phyloP scores from a whole-genome alignment of 37 sponge, comb jelly and placozoan genomes.

The Oopsacas minuta region DNA sequence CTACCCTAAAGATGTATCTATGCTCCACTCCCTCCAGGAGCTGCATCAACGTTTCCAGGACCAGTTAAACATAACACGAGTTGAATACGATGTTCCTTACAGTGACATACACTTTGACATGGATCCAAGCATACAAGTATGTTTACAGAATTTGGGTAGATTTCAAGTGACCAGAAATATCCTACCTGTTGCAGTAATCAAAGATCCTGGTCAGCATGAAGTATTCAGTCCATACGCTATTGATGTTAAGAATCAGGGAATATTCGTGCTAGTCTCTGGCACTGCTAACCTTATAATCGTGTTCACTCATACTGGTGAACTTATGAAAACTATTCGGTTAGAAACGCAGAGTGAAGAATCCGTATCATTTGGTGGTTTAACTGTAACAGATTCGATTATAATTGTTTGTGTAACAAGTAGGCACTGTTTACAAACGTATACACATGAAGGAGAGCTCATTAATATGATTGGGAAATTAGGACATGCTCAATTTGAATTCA shows the following conservation, averaged over 20 bases:
- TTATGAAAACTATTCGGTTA: background rate
- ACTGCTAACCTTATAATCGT: background rate
- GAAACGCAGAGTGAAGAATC: background rate
- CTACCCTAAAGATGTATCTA: background rate
- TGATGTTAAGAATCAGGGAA: background rate
- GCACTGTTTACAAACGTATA: background rate
- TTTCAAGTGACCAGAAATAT: background rate
- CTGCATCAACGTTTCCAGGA: background rate
- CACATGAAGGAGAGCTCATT: background rate
- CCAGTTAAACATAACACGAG: background rate
- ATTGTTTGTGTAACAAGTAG: background rate
- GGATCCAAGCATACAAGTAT: background rate
- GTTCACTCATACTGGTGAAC: background rate
- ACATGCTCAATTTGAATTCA: background rate
- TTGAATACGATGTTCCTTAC: constrained; percentile 3
- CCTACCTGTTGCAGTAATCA: background rate
- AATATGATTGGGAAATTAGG: background rate
- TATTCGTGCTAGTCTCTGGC: background rate
- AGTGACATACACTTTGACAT: background rate
- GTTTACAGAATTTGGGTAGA: background rate
- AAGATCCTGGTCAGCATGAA: background rate
- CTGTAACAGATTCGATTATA: background rate
- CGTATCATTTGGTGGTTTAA: background rate
- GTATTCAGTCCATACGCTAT: background rate
- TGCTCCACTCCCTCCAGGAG: background rate